A percentile compares a stretch with the other conserved stretches of the same genome.
phyloP scores from a whole-genome alignment of 2,888 invertebrate species.

The Chorisops tibialis region DNA sequence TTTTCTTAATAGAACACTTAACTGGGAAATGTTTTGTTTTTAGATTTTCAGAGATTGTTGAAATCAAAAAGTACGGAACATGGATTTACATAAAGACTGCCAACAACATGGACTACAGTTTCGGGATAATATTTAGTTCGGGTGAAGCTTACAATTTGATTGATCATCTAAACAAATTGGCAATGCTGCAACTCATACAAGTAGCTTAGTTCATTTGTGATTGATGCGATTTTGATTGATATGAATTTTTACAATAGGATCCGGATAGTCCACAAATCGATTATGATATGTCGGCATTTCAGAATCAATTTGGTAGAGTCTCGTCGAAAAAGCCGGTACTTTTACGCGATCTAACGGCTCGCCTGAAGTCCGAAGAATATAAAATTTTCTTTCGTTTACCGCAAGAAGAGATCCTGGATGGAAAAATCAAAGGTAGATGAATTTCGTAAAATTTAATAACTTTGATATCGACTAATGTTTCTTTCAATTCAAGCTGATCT shows the following conservation, averaged over 20 bases:
- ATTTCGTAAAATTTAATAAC: not conserved
- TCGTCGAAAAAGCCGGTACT: constrained; percentile 88
- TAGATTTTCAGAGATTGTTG: constrained; percentile 72
- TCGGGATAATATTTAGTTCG: constrained; percentile 82
- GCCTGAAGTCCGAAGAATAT: constrained; percentile 90
- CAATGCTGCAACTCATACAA: constrained; percentile 76
- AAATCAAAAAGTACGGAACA: constrained; percentile 76
- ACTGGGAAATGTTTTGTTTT: too few relatives aligned
- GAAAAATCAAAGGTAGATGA: constrained; percentile 72
- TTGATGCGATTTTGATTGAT: constrained; percentile 29
- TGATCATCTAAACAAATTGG: constrained; percentile 94
- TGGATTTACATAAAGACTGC: constrained; percentile 83
- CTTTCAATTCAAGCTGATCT: constrained; percentile 55
- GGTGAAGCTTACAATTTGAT: constrained; percentile 84
- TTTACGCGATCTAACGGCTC: constrained; percentile 91
- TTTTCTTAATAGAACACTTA: too few relatives aligned
- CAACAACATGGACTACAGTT: constrained; percentile 77
- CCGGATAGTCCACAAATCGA: constrained; percentile 90
- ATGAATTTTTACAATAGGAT: constrained; percentile 53
- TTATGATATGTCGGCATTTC: constrained; percentile 80
- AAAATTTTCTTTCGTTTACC: constrained; percentile 82
- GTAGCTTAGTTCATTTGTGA: constrained; percentile 32
- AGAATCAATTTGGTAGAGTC: constrained; percentile 82
- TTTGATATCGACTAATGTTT: not conserved
- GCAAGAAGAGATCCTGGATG: constrained; percentile 87